A percentile compares a stretch with the other conserved stretches of the same genome.
phyloP scores from a whole-genome alignment of 2,113 vertebrate species.

The Tragelaphus buxtoni region DNA sequence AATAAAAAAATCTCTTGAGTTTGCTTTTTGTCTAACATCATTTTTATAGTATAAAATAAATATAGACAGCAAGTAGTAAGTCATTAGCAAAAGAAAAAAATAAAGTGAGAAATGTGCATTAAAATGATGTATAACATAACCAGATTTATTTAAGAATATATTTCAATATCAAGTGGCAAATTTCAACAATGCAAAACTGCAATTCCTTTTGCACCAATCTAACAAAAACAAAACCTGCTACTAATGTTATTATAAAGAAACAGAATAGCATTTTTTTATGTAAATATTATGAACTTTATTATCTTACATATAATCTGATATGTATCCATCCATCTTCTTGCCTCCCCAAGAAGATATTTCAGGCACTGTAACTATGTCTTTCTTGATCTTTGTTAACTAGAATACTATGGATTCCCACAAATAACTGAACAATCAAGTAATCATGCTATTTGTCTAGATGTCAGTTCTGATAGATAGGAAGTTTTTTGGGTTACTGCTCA shows the following conservation, averaged over 20 bases:
- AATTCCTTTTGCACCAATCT: neutral
- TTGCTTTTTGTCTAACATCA: neutral
- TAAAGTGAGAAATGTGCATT: neutral
- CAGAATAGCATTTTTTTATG: neutral
- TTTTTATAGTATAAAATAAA: neutral
- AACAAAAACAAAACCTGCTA: neutral
- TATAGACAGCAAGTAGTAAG: neutral
- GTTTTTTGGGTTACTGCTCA: neutral
- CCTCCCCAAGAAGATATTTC: neutral
- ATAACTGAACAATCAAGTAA: neutral
- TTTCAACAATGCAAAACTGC: neutral
- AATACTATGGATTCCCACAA: neutral
- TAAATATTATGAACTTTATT: neutral
- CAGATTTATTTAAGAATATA: neutral
- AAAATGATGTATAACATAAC: neutral
- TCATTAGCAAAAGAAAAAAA: neutral
- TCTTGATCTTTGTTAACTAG: neutral
- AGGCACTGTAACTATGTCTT: neutral
- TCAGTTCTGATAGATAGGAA: neutral
- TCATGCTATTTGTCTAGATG: neutral
- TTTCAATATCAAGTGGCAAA: neutral
- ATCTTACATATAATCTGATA: neutral
- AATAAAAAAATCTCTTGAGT: neutral
- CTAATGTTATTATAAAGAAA: neutral
- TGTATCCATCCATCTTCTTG: neutral